These are phyloP conservation scores for Lagopus muta DNA, from an alignment of 2,113 vertebrate species.

Conservation along the genomic window DNA sequence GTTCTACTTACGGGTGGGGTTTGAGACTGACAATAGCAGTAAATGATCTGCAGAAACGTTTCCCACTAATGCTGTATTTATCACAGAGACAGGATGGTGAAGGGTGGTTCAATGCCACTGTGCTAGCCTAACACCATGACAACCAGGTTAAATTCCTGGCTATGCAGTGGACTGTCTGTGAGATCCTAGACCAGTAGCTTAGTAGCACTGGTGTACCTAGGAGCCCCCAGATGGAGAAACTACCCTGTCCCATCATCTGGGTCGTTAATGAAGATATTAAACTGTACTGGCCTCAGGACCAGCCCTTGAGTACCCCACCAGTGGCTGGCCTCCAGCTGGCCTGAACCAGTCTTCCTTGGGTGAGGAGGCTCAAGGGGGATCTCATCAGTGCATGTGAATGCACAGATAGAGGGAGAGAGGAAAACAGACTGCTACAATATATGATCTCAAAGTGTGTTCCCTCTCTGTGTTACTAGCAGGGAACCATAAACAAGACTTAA, in stretches of 20 bases:
- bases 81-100: not conserved
- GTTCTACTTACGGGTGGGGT: not conserved
- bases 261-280: not conserved
- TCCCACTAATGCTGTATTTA: not conserved
- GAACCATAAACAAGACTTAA: not conserved
- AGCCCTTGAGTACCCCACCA: not conserved
- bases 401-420: not conserved
- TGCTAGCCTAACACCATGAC: not conserved
- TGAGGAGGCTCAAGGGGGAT: not conserved
- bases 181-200: not conserved
- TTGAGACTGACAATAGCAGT: not conserved
- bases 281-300: not conserved
- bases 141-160: not conserved
- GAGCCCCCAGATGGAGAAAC: not conserved
- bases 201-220: not conserved
- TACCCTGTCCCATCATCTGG: not conserved
- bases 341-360: not conserved
- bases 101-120: accelerated
- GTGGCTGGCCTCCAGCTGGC: not conserved
- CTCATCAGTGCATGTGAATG: not conserved
- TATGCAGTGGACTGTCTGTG: not conserved
- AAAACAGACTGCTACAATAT: not conserved
- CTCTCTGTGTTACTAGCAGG: not conserved
- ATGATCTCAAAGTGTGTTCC: not conserved
- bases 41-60: not conserved